Conservation (phyloP, 2,113 vertebrate species). For the Paramisgurnus dabryanus region DNA sequence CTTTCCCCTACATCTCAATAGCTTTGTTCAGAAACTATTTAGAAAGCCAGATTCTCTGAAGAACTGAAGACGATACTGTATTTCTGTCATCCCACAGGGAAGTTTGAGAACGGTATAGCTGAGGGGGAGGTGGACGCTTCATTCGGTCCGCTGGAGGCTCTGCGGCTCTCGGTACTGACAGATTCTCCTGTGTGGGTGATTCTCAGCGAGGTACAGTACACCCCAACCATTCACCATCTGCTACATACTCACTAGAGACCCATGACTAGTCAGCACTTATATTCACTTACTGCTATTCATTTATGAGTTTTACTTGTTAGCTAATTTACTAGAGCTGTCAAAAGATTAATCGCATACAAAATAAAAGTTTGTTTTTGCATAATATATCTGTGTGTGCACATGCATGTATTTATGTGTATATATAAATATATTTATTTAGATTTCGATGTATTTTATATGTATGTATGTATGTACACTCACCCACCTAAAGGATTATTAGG, state of each 20-base stretch:
- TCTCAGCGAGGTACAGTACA: constrained; percentile 86
- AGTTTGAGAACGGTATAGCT: constrained; percentile 87
- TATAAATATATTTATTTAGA: too few relatives aligned
- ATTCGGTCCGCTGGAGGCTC: constrained; percentile 91
- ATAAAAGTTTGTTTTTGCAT: too few relatives aligned
- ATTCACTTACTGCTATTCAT: not conserved
- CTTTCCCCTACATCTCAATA: constrained; percentile 5
- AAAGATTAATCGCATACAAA: too few relatives aligned
- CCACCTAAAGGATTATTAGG: too few relatives aligned
- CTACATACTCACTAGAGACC: not conserved
- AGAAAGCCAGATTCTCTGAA: not conserved
- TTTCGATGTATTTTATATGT: too few relatives aligned
- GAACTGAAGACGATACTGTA: not conserved
- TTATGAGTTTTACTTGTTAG: not conserved
- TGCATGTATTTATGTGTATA: too few relatives aligned
- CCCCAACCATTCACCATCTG: not conserved
- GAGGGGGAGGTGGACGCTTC: constrained; percentile 91
- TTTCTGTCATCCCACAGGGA: constrained; percentile 71
- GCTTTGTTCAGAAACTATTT: not conserved
- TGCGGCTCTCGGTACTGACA: constrained; percentile 88
- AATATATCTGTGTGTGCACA: too few relatives aligned
- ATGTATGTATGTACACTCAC: too few relatives aligned
- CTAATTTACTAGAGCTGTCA: not conserved
- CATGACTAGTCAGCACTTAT: not conserved
- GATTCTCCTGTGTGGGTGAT: constrained; percentile 98